Evolutionary conservation across 1,140 invertebrate species (phyloP).

Genomic region (Anastrepha ludens): DNA sequence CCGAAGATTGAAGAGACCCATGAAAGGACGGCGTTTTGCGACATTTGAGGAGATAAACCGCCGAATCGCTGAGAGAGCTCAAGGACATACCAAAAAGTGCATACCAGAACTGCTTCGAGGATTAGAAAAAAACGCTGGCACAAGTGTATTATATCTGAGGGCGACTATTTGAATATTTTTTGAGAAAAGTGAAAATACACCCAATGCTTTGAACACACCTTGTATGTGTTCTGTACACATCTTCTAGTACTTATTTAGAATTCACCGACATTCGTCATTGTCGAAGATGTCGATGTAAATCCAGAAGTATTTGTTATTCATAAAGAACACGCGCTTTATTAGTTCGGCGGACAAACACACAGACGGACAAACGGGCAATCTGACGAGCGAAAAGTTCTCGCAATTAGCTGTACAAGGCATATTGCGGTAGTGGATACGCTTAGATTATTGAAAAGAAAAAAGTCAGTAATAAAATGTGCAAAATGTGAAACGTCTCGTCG

Average conservation of each 20-base stretch:
- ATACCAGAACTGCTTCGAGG: no score
- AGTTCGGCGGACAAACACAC: background rate
- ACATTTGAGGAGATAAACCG: no score
- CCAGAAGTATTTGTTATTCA: conserved; percentile 28
- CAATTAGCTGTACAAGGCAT: background rate
- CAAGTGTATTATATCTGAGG: no score
- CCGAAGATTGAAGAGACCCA: no score
- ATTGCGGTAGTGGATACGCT: background rate
- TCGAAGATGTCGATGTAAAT: conserved; percentile 6
- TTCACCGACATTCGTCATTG: background rate
- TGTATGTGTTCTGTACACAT: no score
- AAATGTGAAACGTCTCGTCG: background rate
- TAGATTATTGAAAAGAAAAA: conserved; percentile 8
- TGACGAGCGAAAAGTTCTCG: background rate
- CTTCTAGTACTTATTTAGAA: background rate
- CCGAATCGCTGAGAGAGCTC: no score
- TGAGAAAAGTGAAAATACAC: no score
- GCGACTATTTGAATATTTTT: no score
- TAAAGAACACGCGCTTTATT: background rate
- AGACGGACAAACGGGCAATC: background rate
- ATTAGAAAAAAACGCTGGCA: no score
- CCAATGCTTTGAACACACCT: no score
- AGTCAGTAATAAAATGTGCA: background rate
- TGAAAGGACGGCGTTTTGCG: no score
- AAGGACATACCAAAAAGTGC: no score